Conservation (phyloP, 2,888 invertebrate genomes). For the Hybos culiciformis region DNA sequence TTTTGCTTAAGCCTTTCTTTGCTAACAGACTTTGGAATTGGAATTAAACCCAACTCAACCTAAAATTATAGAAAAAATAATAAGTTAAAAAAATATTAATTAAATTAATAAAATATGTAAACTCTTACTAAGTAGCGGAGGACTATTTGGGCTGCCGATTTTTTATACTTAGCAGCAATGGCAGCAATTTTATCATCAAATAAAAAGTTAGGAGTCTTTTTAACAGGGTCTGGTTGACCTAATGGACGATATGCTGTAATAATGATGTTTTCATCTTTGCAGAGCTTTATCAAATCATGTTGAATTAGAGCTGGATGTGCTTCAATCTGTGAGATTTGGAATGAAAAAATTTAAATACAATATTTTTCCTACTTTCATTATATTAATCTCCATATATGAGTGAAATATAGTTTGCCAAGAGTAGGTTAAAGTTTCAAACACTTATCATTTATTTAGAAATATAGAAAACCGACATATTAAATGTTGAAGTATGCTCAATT, state of each 20-base stretch:
- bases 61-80: constrained; percentile 22
- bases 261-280: constrained; percentile 46
- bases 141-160: constrained; percentile 54
- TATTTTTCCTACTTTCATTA: too few species aligned
- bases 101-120: not conserved
- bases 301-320: constrained; percentile 52
- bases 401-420: too few species aligned
- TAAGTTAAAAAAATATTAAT: not conserved
- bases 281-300: constrained; percentile 49
- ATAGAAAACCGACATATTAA: too few species aligned
- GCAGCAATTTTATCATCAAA: constrained; percentile 37
- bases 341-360: too few species aligned
- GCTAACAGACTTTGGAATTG: constrained; percentile 45
- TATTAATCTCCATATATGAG: too few species aligned
- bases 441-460: too few species aligned
- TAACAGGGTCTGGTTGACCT: constrained; percentile 59
- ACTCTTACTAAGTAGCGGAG: constrained; percentile 42
- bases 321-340: too few species aligned
- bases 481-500: too few species aligned
- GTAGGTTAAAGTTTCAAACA: too few species aligned
- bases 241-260: constrained; percentile 70
- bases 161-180: constrained; percentile 51
- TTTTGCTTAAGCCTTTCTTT: constrained; percentile 40
- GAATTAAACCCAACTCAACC: constrained; percentile 41
- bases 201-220: constrained; percentile 49